Evolutionary conservation across 1,140 invertebrate genomes (phyloP).

Genomic region (Pseudachorutes palmiensis): DNA sequence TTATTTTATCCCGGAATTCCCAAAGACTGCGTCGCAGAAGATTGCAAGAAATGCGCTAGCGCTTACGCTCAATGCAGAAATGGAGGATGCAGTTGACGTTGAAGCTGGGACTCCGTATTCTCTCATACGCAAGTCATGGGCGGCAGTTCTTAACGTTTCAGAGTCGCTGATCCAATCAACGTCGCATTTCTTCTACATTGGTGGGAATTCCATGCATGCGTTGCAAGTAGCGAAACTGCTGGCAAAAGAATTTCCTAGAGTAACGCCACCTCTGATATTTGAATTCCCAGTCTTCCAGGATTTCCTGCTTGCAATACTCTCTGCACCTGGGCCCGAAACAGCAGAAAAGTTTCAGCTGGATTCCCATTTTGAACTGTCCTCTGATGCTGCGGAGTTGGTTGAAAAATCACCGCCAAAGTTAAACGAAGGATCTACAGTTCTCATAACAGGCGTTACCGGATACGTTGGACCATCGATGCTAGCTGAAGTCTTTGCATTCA

Average conservation of each 20-base stretch:
- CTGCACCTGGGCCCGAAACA: too few relatives aligned
- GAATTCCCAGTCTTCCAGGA: too few relatives aligned
- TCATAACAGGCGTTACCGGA: neutral
- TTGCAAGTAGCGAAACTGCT: neutral
- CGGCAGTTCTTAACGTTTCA: neutral
- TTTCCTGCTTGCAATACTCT: too few relatives aligned
- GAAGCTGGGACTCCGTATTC: too few relatives aligned
- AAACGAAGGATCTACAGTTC: too few relatives aligned
- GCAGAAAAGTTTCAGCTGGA: neutral
- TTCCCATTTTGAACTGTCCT: neutral
- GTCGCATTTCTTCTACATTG: neutral
- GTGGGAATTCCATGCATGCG: neutral
- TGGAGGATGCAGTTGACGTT: too few relatives aligned
- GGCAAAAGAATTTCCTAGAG: neutral
- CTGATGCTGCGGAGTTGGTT: neutral
- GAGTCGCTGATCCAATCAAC: neutral
- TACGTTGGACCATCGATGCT: neutral
- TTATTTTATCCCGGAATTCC: neutral
- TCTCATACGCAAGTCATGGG: neutral
- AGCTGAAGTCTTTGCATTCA: neutral
- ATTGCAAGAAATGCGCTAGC: neutral
- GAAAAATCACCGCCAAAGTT: neutral
- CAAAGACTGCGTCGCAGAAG: neutral
- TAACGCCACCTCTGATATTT: too few relatives aligned
- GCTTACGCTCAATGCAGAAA: too few relatives aligned